A percentile compares a stretch with the other conserved stretches of the same genome.
Evolutionary conservation across 2,113 vertebrate genomes (phyloP).

Genomic region (Urocolius indicus): DNA sequence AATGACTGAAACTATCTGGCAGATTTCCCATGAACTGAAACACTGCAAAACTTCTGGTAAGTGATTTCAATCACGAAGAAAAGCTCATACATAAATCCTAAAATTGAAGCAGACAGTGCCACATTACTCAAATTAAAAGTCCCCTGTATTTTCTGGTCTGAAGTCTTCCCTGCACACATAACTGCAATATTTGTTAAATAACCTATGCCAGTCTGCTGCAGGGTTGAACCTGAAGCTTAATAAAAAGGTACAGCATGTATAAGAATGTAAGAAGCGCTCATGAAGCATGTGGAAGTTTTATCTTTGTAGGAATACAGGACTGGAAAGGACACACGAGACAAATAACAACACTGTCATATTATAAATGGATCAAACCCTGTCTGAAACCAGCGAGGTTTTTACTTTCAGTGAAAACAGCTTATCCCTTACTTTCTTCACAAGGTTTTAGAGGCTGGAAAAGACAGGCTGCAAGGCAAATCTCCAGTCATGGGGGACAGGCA

Average conservation of each 20-base stretch:
- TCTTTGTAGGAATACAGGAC: background rate
- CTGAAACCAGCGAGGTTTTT: background rate
- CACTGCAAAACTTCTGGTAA: constrained; percentile 3
- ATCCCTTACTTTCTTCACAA: background rate
- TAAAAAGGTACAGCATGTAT: background rate
- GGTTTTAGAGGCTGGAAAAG: constrained; percentile 3
- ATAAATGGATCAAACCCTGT: background rate
- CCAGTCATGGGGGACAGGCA: background rate
- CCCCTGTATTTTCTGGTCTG: background rate
- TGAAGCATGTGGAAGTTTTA: background rate
- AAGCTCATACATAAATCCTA: constrained; percentile 18
- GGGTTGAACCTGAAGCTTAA: background rate
- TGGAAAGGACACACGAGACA: background rate
- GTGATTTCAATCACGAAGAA: background rate
- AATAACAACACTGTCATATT: too few relatives aligned
- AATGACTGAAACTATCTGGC: background rate
- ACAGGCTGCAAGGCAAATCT: background rate
- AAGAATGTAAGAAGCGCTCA: background rate
- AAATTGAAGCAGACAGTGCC: rapidly evolving
- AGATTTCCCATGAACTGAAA: constrained; percentile 1
- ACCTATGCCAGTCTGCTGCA: background rate
- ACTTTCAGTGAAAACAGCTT: background rate
- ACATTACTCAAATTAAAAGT: background rate
- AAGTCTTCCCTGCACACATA: background rate
- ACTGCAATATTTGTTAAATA: background rate